These are phyloP conservation scores for Carassius auratus DNA, from an alignment of 2,113 vertebrate genomes.

Conservation along the genomic window DNA sequence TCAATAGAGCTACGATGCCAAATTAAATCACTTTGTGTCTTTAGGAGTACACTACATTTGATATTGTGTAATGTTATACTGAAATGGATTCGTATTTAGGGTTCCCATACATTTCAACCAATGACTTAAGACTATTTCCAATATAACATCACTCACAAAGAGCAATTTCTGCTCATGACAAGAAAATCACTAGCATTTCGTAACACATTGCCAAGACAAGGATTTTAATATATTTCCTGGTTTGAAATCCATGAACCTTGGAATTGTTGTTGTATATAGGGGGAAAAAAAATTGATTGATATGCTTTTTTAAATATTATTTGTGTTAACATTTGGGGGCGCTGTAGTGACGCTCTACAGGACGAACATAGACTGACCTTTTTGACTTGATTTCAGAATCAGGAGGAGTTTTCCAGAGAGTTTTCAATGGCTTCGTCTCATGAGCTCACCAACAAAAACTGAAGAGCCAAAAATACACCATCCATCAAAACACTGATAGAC, in stretches of 20 bases:
- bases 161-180: background rate
- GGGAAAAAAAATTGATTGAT: background rate
- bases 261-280: too few relatives aligned
- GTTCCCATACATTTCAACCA: background rate
- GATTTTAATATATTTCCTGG: background rate
- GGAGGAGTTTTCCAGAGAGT: too few relatives aligned
- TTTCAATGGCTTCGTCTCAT: background rate
- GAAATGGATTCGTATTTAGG: background rate
- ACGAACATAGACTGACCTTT: constrained; percentile 3
- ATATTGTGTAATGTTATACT: background rate
- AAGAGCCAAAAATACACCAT: background rate
- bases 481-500: background rate
- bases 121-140: background rate
- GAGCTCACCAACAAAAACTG: background rate
- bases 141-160: background rate
- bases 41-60: background rate
- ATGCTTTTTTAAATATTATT: background rate
- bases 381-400: background rate
- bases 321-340: background rate
- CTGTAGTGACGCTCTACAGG: background rate
- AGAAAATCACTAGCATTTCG: background rate
- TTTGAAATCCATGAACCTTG: background rate
- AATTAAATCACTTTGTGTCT: background rate
- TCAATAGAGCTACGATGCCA: background rate
- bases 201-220: background rate